phyloP scores from a whole-genome alignment of 2,797 vertebrate species.

The Ispidina lecontei region DNA sequence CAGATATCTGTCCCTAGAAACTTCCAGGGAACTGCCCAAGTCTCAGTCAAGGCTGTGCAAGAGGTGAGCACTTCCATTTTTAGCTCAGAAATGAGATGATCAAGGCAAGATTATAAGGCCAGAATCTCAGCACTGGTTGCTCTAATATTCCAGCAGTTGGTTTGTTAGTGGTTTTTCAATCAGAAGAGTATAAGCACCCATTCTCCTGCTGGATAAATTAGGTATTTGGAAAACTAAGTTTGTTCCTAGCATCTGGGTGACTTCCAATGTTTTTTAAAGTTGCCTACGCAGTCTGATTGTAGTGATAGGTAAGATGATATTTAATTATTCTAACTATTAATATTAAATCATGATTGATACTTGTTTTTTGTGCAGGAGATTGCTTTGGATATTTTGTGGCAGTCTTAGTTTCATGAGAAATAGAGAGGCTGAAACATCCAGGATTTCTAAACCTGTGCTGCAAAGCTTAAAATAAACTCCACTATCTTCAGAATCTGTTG shows the following conservation, averaged over 20 bases:
- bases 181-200: neutral
- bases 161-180: neutral
- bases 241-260: neutral
- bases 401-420: neutral
- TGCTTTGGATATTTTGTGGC: neutral
- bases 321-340: neutral
- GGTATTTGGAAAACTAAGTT: neutral
- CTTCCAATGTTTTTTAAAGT: neutral
- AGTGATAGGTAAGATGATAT: neutral
- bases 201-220: neutral
- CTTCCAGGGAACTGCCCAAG: neutral
- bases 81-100: neutral
- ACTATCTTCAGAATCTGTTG: neutral
- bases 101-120: neutral
- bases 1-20: neutral
- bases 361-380: neutral
- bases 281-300: neutral
- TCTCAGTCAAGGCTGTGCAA: neutral
- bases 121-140: neutral
- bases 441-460: neutral
- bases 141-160: neutral
- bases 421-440: neutral
- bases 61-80: neutral
- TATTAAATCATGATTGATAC: neutral
- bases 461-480: neutral